Percentiles rank a stretch among this genome's conserved stretches.
phyloP scores from a whole-genome alignment of 2,888 invertebrate species.

The Drosophila mimica region DNA sequence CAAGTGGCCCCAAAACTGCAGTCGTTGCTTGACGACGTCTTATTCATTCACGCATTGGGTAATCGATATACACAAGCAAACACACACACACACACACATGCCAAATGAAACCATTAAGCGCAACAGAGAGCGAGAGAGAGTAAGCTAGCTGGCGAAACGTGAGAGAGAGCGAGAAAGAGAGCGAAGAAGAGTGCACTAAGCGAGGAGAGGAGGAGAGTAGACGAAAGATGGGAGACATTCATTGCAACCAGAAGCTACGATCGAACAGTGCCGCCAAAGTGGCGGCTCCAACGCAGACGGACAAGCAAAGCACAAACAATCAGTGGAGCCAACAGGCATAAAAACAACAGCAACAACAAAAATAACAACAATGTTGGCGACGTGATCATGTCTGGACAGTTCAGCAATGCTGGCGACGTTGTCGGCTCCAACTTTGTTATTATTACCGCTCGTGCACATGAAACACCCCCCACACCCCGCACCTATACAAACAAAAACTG shows the following conservation, averaged over 20 bases:
- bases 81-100: slow-evolving; percentile 30
- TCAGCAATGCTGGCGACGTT: slow-evolving; percentile 74
- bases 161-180: slow-evolving; percentile 4
- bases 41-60: slow-evolving; percentile 78
- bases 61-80: slow-evolving; percentile 65
- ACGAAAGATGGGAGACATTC: slow-evolving; percentile 39
- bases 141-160: slow-evolving; percentile 3
- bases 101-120: slow-evolving; percentile 77
- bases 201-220: background rate
- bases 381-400: slow-evolving; percentile 77
- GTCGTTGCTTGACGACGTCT: slow-evolving; percentile 54
- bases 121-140: slow-evolving; percentile 55
- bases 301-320: slow-evolving; percentile 63
- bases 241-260: slow-evolving; percentile 76
- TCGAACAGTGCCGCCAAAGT: slow-evolving; percentile 75
- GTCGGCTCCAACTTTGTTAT: slow-evolving; percentile 77
- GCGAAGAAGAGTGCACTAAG: background rate
- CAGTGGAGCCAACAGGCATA: slow-evolving; percentile 44
- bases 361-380: slow-evolving; percentile 50
- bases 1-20: slow-evolving; percentile 68
- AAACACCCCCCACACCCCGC: background rate
- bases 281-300: slow-evolving; percentile 67
- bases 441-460: slow-evolving; percentile 74
- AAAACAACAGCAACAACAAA: slow-evolving; percentile 40
- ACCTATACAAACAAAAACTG: slow-evolving; percentile 32